Conservation (phyloP, 2,888 invertebrate genomes). For the Xanthia togata region DNA sequence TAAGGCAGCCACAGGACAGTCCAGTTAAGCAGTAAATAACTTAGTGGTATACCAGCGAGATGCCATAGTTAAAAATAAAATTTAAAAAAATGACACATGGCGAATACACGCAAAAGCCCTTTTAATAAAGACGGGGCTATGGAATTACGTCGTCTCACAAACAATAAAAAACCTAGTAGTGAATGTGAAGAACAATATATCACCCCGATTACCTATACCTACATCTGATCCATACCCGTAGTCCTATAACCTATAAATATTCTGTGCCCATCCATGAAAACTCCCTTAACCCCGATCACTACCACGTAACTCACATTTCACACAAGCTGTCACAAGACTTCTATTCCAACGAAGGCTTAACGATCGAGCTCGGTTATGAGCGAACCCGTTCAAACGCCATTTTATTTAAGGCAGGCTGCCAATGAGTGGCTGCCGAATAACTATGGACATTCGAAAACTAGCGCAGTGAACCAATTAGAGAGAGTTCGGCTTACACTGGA, state of each 20-base stretch:
- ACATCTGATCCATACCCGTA: background rate
- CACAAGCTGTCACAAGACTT: conserved; percentile 50
- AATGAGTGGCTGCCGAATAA: conserved; percentile 73
- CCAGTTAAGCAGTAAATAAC: too few relatives aligned
- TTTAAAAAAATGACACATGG: too few relatives aligned
- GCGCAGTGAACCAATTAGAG: conserved; percentile 70
- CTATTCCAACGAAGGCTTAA: conserved; percentile 68
- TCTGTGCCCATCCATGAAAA: background rate
- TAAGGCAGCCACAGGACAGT: too few relatives aligned
- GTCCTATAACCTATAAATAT: background rate
- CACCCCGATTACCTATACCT: background rate
- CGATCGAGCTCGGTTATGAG: conserved; percentile 74
- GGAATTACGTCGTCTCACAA: too few relatives aligned
- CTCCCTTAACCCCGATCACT: conserved; percentile 20
- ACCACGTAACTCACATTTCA: conserved; percentile 52
- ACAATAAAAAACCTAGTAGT: too few relatives aligned
- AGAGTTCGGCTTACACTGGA: conserved; percentile 49
- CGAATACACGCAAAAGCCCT: too few relatives aligned
- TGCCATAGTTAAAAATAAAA: too few relatives aligned
- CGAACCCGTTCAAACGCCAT: conserved; percentile 73
- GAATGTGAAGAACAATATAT: too few relatives aligned
- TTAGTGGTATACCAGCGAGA: too few relatives aligned
- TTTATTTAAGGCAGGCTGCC: conserved; percentile 83
- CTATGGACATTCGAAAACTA: conserved; percentile 68
- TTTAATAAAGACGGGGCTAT: too few relatives aligned